Conservation (phyloP, 2,888 invertebrate genomes). For the Rutpela maculata region DNA sequence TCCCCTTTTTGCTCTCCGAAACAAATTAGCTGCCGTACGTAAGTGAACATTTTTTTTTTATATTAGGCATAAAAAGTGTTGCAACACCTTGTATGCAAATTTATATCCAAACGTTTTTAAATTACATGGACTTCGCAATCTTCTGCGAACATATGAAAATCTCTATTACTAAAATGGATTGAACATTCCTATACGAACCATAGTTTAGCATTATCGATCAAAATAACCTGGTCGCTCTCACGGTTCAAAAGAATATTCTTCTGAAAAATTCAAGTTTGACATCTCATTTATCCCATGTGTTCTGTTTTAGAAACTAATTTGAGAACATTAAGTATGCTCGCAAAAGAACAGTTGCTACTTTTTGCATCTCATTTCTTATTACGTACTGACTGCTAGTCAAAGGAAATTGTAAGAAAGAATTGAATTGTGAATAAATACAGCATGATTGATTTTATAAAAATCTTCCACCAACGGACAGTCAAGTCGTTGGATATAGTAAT, state of each 20-base stretch:
- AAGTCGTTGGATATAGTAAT: not conserved
- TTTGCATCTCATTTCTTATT: slow-evolving; percentile 20
- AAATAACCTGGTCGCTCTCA: slow-evolving; percentile 7
- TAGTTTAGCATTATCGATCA: slow-evolving; percentile 25
- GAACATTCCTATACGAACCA: slow-evolving; percentile 2
- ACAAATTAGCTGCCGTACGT: no score
- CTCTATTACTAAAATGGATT: not conserved
- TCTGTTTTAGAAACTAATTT: slow-evolving; percentile 18
- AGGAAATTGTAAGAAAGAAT: not conserved
- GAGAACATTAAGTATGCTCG: slow-evolving; percentile 16
- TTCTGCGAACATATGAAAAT: not conserved
- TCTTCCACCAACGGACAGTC: not conserved
- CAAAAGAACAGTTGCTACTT: slow-evolving; percentile 13
- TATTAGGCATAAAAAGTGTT: no score
- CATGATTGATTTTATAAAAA: not conserved
- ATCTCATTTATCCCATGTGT: slow-evolving; percentile 23
- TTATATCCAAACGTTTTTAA: no score
- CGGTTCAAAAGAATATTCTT: slow-evolving; percentile 19
- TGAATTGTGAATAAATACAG: not conserved
- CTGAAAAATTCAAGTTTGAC: slow-evolving; percentile 14
- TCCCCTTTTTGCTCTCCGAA: no score
- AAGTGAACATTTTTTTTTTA: no score
- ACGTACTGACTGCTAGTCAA: not conserved
- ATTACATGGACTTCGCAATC: not conserved
- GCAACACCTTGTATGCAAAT: no score